phyloP scores from a whole-genome alignment of 2,113 vertebrate species.

The Glaucomys volans region DNA sequence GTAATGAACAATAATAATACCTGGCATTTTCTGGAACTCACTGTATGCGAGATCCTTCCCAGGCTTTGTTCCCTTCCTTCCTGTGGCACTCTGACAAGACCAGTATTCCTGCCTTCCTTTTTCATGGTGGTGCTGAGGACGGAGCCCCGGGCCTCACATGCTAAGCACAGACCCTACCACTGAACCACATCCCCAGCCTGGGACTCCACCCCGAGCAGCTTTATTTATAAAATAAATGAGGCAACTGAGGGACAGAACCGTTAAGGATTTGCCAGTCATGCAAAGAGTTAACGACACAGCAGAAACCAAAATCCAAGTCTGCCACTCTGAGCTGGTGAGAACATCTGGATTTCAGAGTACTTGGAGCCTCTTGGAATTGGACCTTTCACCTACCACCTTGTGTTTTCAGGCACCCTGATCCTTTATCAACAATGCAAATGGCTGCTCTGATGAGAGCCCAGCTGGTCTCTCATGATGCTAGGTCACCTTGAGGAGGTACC shows the following conservation, averaged over 20 bases:
- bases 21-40: background rate
- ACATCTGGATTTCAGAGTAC: background rate
- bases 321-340: background rate
- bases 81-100: rapidly evolving
- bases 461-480: background rate
- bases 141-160: background rate
- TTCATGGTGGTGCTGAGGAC: background rate
- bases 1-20: background rate
- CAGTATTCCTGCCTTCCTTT: background rate
- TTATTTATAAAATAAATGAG: conserved; percentile 4
- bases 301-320: background rate
- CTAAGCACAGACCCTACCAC: background rate
- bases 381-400: background rate
- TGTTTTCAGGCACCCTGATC: background rate
- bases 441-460: background rate
- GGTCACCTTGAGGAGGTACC: background rate
- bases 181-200: background rate
- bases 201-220: background rate
- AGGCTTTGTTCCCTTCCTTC: background rate
- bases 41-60: background rate
- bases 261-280: background rate
- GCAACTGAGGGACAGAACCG: background rate
- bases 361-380: background rate
- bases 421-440: background rate
- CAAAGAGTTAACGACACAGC: background rate